Evolutionary conservation across 2,888 invertebrate species (phyloP), one percentile per base, ranked within the genome.

Genomic region (Carpatolechia fugitivella): DNA sequence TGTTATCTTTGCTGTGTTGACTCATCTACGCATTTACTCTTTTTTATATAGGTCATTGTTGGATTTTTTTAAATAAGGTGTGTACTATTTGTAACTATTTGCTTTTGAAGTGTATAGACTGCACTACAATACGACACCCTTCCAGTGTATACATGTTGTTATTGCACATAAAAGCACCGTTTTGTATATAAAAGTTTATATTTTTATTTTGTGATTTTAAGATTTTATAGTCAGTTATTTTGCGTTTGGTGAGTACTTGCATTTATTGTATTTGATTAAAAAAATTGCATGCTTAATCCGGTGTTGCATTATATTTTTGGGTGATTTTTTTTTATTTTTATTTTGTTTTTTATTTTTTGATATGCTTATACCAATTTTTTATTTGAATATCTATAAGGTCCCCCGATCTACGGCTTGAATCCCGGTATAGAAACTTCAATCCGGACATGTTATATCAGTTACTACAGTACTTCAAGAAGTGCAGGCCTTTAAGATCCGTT

Each of bases 41-140:
- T 80, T 63, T 80, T 76, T 70, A 81, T 83, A 68, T 84, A 89
- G 88, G 80, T 87, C 88, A 60, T 80, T 87, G 74, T 85, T 88
- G 82, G 85, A 85, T 80, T 76, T 73, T 82, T 75, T 77, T 82
- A 77, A 78, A 72, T 80, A 74, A 88, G 88, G 88, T 89, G 83
- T 86, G 88, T 85, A 83, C 30, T 48, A 8, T 46, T n/a, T 31
- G 13, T 38, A 13, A 2, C 50, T 50, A 30, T 33, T 30, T 31
- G 50, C 48, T 49, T 54, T 35, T n/a, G n/a, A n/a, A n/a, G n/a
- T n/a, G n/a, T n/a, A n/a, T n/a, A 14, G 33, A 33, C 33, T 33
- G 48, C 48, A 48, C 48, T 5, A 18, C 8, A 18, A 18, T 41
- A 16, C 11, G 11, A 20, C 41, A 41, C 41, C n/a, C 3, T 41